Conservation (phyloP, 2,797 vertebrate species). For the Cyprinodon diabolis region DNA sequence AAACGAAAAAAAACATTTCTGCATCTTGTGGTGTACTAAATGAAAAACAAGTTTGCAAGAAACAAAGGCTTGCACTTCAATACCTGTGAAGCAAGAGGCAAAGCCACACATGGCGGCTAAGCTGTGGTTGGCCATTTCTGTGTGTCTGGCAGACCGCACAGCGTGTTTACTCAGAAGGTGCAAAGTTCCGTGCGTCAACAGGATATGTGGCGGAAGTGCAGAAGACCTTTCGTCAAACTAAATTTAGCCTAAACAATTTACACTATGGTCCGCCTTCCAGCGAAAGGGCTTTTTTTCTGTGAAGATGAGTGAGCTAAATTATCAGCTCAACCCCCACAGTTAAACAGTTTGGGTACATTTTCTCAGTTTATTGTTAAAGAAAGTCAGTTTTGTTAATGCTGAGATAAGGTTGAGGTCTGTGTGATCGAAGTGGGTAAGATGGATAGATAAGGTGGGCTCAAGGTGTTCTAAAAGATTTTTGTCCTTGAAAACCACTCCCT, state of each 20-base stretch:
- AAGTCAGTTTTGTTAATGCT: background rate
- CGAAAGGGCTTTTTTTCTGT: background rate
- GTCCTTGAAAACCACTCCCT: background rate
- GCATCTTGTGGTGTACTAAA: background rate
- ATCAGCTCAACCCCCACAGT: rapidly evolving
- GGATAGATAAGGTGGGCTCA: background rate
- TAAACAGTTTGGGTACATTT: background rate
- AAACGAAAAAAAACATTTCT: background rate
- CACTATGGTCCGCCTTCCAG: slow-evolving; percentile 5
- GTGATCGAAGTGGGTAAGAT: background rate
- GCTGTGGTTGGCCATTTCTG: slow-evolving; percentile 42
- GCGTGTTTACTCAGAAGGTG: slow-evolving; percentile 38
- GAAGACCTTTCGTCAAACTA: background rate
- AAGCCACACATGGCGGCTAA: slow-evolving; percentile 26
- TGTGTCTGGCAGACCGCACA: slow-evolving; percentile 29
- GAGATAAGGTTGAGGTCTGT: background rate
- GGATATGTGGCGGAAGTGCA: slow-evolving; percentile 40
- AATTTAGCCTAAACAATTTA: slow-evolving; percentile 23
- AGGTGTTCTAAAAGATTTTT: background rate
- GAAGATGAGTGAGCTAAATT: background rate
- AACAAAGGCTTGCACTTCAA: background rate
- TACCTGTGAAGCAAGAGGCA: slow-evolving; percentile 14
- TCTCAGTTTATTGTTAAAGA: background rate
- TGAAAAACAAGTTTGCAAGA: background rate
- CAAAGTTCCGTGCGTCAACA: slow-evolving; percentile 39